Evolutionary conservation across 2,797 vertebrate genomes (phyloP), one percentile per base, ranked within the genome.

Genomic region (Apodemus agrarius): DNA sequence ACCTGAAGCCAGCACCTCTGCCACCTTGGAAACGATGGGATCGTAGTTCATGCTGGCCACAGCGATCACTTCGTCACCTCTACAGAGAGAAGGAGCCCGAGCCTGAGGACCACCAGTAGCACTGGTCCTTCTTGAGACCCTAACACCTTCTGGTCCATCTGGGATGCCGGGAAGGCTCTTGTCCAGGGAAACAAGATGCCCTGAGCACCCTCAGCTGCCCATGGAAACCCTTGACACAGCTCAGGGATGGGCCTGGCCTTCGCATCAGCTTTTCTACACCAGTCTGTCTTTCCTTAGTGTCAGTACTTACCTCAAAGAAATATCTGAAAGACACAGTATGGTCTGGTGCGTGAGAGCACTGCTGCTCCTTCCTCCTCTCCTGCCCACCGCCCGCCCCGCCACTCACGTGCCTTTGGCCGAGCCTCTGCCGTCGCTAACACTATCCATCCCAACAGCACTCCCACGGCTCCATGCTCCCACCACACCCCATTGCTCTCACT

Each of bases 11-110:
- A 99, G 99, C 96, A 99, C 99, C 97, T 99, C 99, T 0, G 99
- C 99, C 96, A 99, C 99, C 96, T 99, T 99, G 98, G 99, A 99
- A 90, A 99, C 99, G 1, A 99, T 99, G 4, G 99, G 99, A 97
- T 99, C 99, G 0, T 99, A 99, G 99, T 99, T 99, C 99, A 99
- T 99, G 98, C 99, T 99, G 98, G 99, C 99, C 96, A 99, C 99
- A 0, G 99, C 99, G 78, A 99, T 99, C 97, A 99, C 99, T 98
- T 99, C 99, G 24, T 99, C 99, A 1, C 99, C 99, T 99, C 99
- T 99, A 97, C 37, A 97, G 1, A 97, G 97, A 95, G 94, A 98
- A 34, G 59, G 46, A 24, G 31, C 72, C 93, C 26, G 12, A 87
- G 76, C 37, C 72, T 87, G 26, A 92, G 49, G 29, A 46, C 46